Base-by-base conservation (phyloP, 2,888 invertebrate species). In the Orthosia incerta region DNA sequence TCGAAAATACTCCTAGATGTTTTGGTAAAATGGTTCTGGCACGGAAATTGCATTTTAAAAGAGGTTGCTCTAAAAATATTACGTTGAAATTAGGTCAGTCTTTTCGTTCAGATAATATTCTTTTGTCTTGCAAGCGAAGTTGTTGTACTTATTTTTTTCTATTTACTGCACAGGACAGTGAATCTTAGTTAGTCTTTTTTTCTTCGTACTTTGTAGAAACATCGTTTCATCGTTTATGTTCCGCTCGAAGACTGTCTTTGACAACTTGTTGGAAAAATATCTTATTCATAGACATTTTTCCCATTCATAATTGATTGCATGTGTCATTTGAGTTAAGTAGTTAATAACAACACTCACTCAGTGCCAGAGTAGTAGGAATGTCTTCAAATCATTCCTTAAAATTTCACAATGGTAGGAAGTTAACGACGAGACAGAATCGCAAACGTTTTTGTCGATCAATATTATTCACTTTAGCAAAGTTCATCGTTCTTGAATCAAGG, bases 401-500 rank as follows among this genome's bases (percentile, higher is more conserved):
- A 71, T 68, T 18, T 71, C 57, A 61, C 74, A 71, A 71, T 62
- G 39, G n/a, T 56, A 65, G 67, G 67, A 78, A 68, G 65, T 23
- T 46, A 65, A 64, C 60, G 48, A 1, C 48, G 50, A 59, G 26
- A 31, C 20, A 48, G 59, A 74, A 74, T 26, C 57, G 26, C 72
- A 26, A 71, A 71, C 46, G 45, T 26, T 79, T 79, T 74, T 53
- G 75, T 57, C 77, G 71, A 84, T 86, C 84, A 56, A 86, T 79
- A 84, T 84, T 81, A 82, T 85, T 85, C 75, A 83, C 74, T 78
- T 77, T 69, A 76, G 67, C 63, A 74, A 80, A 83, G 85, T 82
- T 85, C 86, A 82, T 85, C 79, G 86, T 74, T 85, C 86, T 82
- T 71, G 68, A 80, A 78, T 74, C 79, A 85, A 85, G 83, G 86